A percentile compares a stretch with the other conserved stretches of the same genome.
Evolutionary conservation across 1,140 invertebrate species (phyloP).

Genomic region (Drosophila mayri): DNA sequence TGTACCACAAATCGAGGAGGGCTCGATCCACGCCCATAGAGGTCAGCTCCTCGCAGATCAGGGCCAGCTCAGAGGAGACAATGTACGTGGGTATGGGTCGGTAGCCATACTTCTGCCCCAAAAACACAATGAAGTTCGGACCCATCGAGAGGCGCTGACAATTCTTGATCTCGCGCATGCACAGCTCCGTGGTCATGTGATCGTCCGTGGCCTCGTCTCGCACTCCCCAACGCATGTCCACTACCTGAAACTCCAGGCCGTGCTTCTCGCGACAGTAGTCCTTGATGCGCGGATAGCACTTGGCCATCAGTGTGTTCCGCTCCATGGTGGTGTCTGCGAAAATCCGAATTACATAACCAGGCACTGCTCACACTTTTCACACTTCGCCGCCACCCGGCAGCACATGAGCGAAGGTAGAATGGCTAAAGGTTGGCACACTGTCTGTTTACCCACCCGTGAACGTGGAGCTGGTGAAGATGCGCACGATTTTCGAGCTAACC

Average conservation of each 20-base stretch:
- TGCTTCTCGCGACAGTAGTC: conserved; percentile 99
- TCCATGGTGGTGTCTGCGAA: conserved; percentile 97
- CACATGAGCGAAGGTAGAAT: background rate
- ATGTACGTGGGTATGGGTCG: conserved; percentile 98
- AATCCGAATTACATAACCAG: conserved; percentile 66
- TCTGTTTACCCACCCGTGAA: conserved; percentile 93
- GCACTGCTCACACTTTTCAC: conserved; percentile 39
- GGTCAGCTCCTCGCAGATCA: conserved; percentile 87
- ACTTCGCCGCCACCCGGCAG: conserved; percentile 1
- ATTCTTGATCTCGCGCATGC: conserved; percentile 99
- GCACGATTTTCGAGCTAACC: conserved; percentile 98
- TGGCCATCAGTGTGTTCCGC: conserved; percentile 98
- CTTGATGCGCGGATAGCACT: conserved; percentile 98
- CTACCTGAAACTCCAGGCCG: conserved; percentile 99
- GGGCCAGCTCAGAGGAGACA: conserved; percentile 94
- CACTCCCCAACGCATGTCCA: conserved; percentile 99
- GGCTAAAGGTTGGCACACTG: background rate
- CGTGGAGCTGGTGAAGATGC: conserved; percentile 99
- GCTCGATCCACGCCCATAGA: conserved; percentile 92
- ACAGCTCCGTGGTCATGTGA: conserved; percentile 99
- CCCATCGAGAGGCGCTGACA: conserved; percentile 99
- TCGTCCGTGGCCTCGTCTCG: conserved; percentile 98
- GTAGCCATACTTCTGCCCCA: conserved; percentile 99
- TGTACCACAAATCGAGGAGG: conserved; percentile 97
- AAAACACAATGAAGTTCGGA: conserved; percentile 98